Percentiles rank a stretch among this genome's conserved stretches.
Evolutionary conservation across 2,888 invertebrate species (phyloP).

Genomic region (Cantharis rustica): DNA sequence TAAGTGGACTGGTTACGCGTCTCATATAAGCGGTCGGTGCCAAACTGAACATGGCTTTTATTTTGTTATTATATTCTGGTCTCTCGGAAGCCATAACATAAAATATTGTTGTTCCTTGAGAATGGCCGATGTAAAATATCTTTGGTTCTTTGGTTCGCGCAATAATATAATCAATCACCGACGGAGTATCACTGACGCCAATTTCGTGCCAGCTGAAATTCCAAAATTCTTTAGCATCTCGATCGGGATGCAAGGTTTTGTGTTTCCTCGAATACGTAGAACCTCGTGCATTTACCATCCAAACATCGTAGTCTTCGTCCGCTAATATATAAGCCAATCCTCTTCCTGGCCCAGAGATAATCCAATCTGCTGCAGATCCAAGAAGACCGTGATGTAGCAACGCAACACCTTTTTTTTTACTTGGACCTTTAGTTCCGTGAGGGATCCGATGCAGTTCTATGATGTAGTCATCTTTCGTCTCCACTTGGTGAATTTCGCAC

Average conservation of each 20-base stretch:
- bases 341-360: conserved; percentile 56
- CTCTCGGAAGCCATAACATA: conserved; percentile 1
- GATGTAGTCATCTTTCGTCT: conserved; percentile 59
- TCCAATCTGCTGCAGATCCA: conserved; percentile 57
- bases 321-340: conserved; percentile 59
- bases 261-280: conserved; percentile 63
- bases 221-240: conserved; percentile 32
- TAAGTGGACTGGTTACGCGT: not conserved
- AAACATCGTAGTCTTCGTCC: conserved; percentile 57
- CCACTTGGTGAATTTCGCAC: conserved; percentile 46
- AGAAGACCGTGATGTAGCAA: conserved; percentile 60
- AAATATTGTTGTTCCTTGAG: conserved; percentile 10
- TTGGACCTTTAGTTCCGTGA: conserved; percentile 42
- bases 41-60: conserved; percentile 70
- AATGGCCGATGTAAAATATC: conserved; percentile 22
- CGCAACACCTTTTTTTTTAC: conserved; percentile 53
- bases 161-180: conserved; percentile 74
- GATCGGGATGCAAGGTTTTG: conserved; percentile 39
- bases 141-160: conserved; percentile 11
- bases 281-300: conserved; percentile 67
- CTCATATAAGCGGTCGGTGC: conserved; percentile 66
- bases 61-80: conserved; percentile 11
- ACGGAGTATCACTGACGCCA: conserved; percentile 74
- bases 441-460: conserved; percentile 54
- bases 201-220: conserved; percentile 77